A percentile compares a stretch with the other conserved stretches of the same genome.
These are phyloP conservation scores for Thaleichthys pacificus DNA, from an alignment of 2,797 vertebrate species.

Conservation along the genomic window DNA sequence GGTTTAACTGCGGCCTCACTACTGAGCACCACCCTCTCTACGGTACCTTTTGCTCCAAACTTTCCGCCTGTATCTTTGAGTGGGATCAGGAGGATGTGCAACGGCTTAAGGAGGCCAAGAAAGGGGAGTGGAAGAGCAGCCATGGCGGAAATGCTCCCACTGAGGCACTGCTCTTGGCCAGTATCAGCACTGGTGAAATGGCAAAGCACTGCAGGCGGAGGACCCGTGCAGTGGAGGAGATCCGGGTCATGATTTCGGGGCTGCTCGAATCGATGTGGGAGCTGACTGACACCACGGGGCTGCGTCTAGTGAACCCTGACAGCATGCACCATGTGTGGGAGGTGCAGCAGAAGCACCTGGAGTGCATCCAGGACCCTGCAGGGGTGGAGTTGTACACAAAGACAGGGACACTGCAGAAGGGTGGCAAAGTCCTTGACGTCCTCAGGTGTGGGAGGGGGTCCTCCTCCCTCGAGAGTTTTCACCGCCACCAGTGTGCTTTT, in stretches of 20 bases:
- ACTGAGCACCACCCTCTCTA: conserved; percentile 37
- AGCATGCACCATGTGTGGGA: conserved; percentile 33
- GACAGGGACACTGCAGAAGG: conserved; percentile 28
- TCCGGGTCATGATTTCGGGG: conserved; percentile 12
- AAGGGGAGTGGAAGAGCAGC: conserved; percentile 20
- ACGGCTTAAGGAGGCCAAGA: conserved; percentile 31
- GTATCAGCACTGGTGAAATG: conserved; percentile 24
- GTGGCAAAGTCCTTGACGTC: conserved; percentile 32
- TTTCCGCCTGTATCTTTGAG: conserved; percentile 30
- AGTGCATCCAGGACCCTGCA: conserved; percentile 31
- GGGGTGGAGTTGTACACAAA: conserved; percentile 31
- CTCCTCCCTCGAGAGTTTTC: conserved; percentile 37
- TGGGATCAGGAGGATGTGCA: conserved; percentile 36
- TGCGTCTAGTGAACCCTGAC: conserved; percentile 30
- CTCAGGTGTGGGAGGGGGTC: conserved; percentile 36
- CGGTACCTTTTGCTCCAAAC: conserved; percentile 24
- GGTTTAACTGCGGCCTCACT: too few species aligned
- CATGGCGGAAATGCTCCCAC: conserved; percentile 14
- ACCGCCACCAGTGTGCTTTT: conserved; percentile 19
- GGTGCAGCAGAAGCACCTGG: conserved; percentile 34
- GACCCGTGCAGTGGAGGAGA: conserved; percentile 22
- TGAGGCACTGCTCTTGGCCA: conserved; percentile 8
- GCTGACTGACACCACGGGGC: conserved; percentile 31
- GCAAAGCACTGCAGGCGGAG: conserved; percentile 29
- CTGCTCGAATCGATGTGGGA: conserved; percentile 23